Conservation (phyloP, 2,888 invertebrate species). For the Sericinus montela region DNA sequence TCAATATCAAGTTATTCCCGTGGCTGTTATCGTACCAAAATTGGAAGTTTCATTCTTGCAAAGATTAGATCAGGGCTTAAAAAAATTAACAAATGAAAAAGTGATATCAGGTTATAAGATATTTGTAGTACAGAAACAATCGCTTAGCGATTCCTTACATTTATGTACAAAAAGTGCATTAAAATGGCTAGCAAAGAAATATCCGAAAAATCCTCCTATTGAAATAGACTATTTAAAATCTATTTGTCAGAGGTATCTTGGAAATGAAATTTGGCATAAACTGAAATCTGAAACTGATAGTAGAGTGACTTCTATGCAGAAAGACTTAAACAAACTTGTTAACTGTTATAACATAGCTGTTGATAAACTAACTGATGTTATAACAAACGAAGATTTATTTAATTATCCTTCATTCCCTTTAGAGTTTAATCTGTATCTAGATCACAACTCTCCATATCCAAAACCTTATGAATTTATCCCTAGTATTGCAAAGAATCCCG, state of each 20-base stretch:
- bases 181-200: slow-evolving; percentile 74
- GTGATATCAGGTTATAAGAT: slow-evolving; percentile 58
- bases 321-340: slow-evolving; percentile 79
- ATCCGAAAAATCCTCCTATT: slow-evolving; percentile 68
- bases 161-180: slow-evolving; percentile 54
- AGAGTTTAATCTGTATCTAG: slow-evolving; percentile 80
- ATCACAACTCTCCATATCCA: slow-evolving; percentile 73
- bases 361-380: slow-evolving; percentile 78
- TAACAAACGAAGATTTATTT: slow-evolving; percentile 78
- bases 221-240: slow-evolving; percentile 78
- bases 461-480: slow-evolving; percentile 84
- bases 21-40: slow-evolving; percentile 56
- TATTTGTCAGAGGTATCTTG: slow-evolving; percentile 77
- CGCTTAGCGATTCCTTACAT: slow-evolving; percentile 47
- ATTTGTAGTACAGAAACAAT: slow-evolving; percentile 44
- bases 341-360: slow-evolving; percentile 84
- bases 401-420: slow-evolving; percentile 82
- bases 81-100: slow-evolving; percentile 40
- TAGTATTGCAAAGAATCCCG: slow-evolving; percentile 74
- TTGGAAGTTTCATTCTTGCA: slow-evolving; percentile 31
- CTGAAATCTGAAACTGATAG: slow-evolving; percentile 57
- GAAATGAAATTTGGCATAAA: slow-evolving; percentile 81
- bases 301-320: slow-evolving; percentile 63
- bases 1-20: slow-evolving; percentile 60
- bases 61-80: slow-evolving; percentile 40